A percentile compares a stretch with the other conserved stretches of the same genome.
phyloP scores from a whole-genome alignment of 2,888 invertebrate genomes.

The Podotricha telesiphe region DNA sequence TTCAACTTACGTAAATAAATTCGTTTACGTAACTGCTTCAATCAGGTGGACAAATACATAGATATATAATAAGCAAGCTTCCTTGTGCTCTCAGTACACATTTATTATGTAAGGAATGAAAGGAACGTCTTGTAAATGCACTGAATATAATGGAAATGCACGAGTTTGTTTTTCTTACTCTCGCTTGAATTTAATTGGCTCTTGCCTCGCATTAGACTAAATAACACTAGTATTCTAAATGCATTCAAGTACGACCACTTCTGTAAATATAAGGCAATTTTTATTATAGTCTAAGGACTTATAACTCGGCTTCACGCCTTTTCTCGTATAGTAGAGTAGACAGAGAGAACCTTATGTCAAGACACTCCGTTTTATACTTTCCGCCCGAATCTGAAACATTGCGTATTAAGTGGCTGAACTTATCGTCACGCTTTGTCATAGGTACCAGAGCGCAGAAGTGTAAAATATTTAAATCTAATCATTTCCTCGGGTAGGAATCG shows the following conservation, averaged over 20 bases:
- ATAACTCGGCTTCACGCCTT: too few species aligned
- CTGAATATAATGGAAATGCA: slow-evolving; percentile 17
- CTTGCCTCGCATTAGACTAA: slow-evolving; percentile 16
- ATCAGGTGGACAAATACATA: neutral
- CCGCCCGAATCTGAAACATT: too few species aligned
- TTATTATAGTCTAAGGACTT: neutral
- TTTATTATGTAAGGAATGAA: slow-evolving; percentile 10
- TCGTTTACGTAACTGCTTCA: neutral
- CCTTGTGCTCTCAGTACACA: neutral
- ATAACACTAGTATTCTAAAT: slow-evolving; percentile 20
- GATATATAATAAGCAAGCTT: slow-evolving; percentile 10
- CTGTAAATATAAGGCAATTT: neutral
- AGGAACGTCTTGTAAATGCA: slow-evolving; percentile 17
- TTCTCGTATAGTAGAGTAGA: too few species aligned
- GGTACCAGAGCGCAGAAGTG: too few species aligned
- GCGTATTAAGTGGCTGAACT: too few species aligned
- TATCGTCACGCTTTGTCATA: too few species aligned
- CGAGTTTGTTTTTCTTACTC: slow-evolving; percentile 17
- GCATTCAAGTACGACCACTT: neutral
- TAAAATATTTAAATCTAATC: too few species aligned
- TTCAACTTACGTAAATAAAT: neutral
- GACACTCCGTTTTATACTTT: too few species aligned
- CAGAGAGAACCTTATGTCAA: too few species aligned
- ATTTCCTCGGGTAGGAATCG: too few species aligned
- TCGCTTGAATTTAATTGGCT: slow-evolving; percentile 17